Evolutionary conservation across 2,113 vertebrate species (phyloP), one percentile per base, ranked within the genome.

Genomic region (Myiozetetes cayanensis): DNA sequence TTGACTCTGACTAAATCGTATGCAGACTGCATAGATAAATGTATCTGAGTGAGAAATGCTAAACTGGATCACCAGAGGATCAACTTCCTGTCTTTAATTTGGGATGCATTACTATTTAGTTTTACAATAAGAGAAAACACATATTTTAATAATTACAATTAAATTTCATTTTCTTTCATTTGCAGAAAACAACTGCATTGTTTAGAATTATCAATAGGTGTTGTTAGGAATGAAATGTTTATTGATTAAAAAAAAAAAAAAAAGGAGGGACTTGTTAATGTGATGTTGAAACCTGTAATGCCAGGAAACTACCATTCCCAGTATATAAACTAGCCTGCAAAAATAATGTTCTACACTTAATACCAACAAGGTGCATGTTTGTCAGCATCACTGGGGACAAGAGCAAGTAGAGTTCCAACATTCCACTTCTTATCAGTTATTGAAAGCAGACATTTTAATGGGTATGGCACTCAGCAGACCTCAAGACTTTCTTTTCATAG

Each of bases 381-480:
- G 87, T 93, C 93, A 97, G 75, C 89, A 95, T 79, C 55, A 25
- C 62, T 8, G 58, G 95, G 82, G 92, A 95, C 79, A 88, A 95
- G 91, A 96, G 53, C 68, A 95, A 97, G 90, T 66, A 52, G 56
- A 91, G 46, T 61, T 79, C 44, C 2, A 21, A 49, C 90, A 95
- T 96, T 97, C 76, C 35, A 52, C 74, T 85, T 87, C 50, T 93
- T 89, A 95, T 93, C 90, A 67, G 63, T 75, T 88, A 85, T 71
- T 95, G 93, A 80, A 97, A 96, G 89, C 49, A 90, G 91, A 97
- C 90, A 87, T 96, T 95, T 91, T 88, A 94, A 94, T 96, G 84
- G 62, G 59, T 93, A 87, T 67, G 91, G 94, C 96, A 96, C 89
- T 94, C 79, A 88, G 39, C 52, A 96, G 96, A 97, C 87, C 77